phyloP scores from a whole-genome alignment of 2,888 invertebrate species.

The Nezara viridula region DNA sequence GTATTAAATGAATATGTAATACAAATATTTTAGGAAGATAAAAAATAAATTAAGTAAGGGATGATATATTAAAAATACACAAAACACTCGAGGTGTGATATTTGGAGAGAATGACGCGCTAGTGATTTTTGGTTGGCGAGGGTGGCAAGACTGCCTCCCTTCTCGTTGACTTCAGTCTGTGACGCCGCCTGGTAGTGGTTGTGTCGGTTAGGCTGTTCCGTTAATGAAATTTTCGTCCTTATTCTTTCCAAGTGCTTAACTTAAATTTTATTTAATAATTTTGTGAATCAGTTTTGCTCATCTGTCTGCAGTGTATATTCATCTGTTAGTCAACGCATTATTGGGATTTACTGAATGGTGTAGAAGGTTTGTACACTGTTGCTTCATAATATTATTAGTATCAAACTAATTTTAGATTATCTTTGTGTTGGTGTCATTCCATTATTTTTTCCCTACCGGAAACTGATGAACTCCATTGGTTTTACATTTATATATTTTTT shows the following conservation, averaged over 20 bases:
- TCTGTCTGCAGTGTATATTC: neutral
- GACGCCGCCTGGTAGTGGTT: neutral
- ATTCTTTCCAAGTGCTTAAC: neutral
- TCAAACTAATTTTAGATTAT: constrained; percentile 36
- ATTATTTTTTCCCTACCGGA: neutral
- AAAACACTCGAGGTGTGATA: neutral
- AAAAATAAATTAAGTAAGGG: no score
- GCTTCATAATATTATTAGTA: constrained; percentile 38
- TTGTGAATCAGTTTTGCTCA: neutral
- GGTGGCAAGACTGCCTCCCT: constrained; percentile 39
- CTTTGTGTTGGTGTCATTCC: constrained; percentile 27
- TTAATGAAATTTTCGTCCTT: neutral
- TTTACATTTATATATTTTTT: neutral
- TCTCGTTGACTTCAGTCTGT: constrained; percentile 40
- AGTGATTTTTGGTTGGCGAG: constrained; percentile 15
- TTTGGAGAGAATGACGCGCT: neutral
- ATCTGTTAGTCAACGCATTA: neutral
- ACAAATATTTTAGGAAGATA: no score
- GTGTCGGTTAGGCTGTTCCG: neutral
- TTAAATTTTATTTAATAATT: neutral
- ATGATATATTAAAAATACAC: neutral
- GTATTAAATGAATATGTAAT: no score
- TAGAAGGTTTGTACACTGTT: constrained; percentile 26
- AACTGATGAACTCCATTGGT: neutral
- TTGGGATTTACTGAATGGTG: constrained; percentile 3